Evolutionary conservation across 2,888 invertebrate species (phyloP), one percentile per base, ranked within the genome.

Genomic region (Drosophila rellima): DNA sequence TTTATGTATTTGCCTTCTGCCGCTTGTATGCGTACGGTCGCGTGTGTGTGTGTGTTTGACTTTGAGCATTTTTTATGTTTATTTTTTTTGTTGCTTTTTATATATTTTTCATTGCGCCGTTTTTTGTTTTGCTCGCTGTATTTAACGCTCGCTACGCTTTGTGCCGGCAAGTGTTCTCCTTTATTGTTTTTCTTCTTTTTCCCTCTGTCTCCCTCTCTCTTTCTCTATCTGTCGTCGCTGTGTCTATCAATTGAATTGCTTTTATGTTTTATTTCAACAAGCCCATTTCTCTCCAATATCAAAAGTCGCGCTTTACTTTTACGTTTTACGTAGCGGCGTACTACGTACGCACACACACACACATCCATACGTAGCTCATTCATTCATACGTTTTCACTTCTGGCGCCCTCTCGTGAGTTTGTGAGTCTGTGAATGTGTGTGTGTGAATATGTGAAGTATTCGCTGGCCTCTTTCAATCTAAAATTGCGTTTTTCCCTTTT

Each of bases 31-130:
- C 61, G 55, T 72, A 60, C 65, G 57, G 57, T 61, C 70, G 54
- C 71, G 55, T 70, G 61, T 74, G 45, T 64, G 51, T 60, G 63
- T 59, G 57, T 69, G 60, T 70, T 70, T 71, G 76, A 72, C 59
- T 61, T 80, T 81, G 70, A 81, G 74, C 68, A 81, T 82, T 84
- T 88, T 77, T 84, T 86, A 82, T 85, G 80, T 82, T 81, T 81
- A 76, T 86, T 65, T 80, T 63, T 74, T 40, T 71, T 70, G 40
- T 59, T 70, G 44, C 45, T 79, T 66, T 77, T 71, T 78, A 70
- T 68, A 75, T 62, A 65, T 68, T 71, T 71, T 79, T 71, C 65
- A 72, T 74, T 65, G 73, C 78, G 50, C 59, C 48, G 50, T 52
- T 78, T 77, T 88, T 61, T 86, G 89, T 89, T 89, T 79, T 86